These are phyloP conservation scores for Gastrophysa polygoni DNA, from an alignment of 2,888 invertebrate genomes.

Conservation along the genomic window DNA sequence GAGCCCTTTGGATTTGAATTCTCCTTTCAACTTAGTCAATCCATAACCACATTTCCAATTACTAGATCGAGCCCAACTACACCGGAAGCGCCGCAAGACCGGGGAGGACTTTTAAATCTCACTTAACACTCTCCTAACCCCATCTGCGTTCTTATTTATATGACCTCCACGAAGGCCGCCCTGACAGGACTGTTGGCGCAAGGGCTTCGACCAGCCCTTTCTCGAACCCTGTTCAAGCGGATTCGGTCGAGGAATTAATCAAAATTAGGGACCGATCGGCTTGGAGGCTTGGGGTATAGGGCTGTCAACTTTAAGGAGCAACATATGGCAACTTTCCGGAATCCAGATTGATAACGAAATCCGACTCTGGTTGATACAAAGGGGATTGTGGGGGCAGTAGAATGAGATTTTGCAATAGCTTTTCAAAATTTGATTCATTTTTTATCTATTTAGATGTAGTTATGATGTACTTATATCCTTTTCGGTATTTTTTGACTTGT, in stretches of 20 bases:
- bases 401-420: no score
- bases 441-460: no score
- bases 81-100: conserved; percentile 6
- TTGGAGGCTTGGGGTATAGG: no score
- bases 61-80: background rate
- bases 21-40: no score
- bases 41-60: background rate
- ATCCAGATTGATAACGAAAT: background rate
- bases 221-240: background rate
- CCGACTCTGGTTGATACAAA: background rate
- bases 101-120: conserved; percentile 36
- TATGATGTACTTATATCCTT: no score
- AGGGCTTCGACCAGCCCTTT: conserved; percentile 13
- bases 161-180: conserved; percentile 36
- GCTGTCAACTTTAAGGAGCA: background rate
- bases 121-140: conserved; percentile 38
- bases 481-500: no score
- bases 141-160: conserved; percentile 48
- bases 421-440: no score
- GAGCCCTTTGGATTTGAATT: background rate
- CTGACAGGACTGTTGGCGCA: conserved; percentile 25
- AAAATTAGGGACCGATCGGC: conserved; percentile 1
- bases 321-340: background rate
- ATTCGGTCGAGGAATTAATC: conserved; percentile 13
- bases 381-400: no score